A percentile compares a stretch with the other conserved stretches of the same genome.
These are phyloP conservation scores for Myopa testacea DNA, from an alignment of 2,888 invertebrate species.

Conservation along the genomic window DNA sequence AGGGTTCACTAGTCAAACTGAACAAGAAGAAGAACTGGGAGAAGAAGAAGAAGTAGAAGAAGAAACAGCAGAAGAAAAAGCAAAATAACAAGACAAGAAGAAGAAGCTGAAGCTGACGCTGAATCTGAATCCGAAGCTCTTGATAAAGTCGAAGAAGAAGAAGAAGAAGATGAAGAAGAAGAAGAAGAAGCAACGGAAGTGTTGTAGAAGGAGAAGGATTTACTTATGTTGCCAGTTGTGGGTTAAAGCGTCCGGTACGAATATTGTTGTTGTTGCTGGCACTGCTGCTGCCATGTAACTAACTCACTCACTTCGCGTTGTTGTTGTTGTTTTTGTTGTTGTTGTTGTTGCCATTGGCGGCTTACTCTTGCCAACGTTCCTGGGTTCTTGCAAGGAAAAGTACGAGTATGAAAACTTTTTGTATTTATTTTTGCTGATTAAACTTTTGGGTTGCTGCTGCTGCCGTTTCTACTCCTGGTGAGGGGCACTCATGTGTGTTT, in stretches of 20 bases:
- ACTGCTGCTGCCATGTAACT: constrained; percentile 8
- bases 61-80: constrained; percentile 4
- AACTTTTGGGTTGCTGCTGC: constrained; percentile 22
- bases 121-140: no score
- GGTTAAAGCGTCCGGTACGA: constrained; percentile 47
- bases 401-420: constrained; percentile 33
- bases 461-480: neutral
- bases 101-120: neutral
- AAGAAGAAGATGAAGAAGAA: neutral
- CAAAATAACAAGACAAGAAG: neutral
- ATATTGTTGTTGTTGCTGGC: neutral
- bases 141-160: constrained; percentile 3
- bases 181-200: neutral
- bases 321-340: neutral
- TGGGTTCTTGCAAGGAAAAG: neutral
- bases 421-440: constrained; percentile 33
- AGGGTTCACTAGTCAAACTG: constrained; percentile 10
- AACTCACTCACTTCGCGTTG: neutral
- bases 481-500: constrained; percentile 48
- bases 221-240: constrained; percentile 36
- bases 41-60: neutral
- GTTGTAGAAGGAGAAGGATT: neutral
- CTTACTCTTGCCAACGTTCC: neutral
- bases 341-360: constrained; percentile 1
- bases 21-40: constrained; percentile 12